These are phyloP conservation scores for Drosophila melanogaster DNA, from an alignment of 1,140 invertebrate genomes.

Conservation along the genomic window DNA sequence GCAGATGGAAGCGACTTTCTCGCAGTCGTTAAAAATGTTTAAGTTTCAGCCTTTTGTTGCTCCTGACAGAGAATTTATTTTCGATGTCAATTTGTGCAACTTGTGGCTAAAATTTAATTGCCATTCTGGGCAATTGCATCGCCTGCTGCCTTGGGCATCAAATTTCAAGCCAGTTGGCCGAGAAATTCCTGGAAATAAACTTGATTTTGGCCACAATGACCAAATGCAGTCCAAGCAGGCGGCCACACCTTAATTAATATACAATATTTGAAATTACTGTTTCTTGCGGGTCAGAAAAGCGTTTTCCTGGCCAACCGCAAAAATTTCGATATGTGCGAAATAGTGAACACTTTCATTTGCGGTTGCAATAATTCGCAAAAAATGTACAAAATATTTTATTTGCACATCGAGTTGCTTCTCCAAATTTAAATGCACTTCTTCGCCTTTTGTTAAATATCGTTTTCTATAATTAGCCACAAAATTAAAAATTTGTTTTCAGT, in stretches of 20 bases:
- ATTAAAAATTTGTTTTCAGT: too few relatives aligned
- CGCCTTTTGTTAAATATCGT: background rate
- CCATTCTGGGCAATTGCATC: conserved; percentile 17
- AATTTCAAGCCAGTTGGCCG: conserved; percentile 13
- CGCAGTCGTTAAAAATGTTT: conserved; percentile 57
- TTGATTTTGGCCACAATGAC: conserved; percentile 5
- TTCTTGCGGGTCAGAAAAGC: conserved; percentile 7
- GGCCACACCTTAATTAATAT: conserved; percentile 30
- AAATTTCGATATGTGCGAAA: conserved; percentile 23
- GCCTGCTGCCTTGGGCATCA: conserved; percentile 16
- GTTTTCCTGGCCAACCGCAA: conserved; percentile 48
- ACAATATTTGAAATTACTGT: conserved; percentile 26
- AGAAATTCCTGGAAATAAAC: conserved; percentile 4
- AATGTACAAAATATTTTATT: background rate
- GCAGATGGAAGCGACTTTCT: conserved; percentile 10
- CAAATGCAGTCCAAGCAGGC: background rate
- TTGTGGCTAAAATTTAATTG: conserved; percentile 44
- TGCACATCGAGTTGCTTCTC: conserved; percentile 1
- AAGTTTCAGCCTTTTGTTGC: conserved; percentile 32
- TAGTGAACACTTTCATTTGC: conserved; percentile 61
- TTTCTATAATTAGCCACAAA: too few relatives aligned
- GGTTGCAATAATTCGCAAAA: conserved; percentile 26
- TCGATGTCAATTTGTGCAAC: conserved; percentile 46
- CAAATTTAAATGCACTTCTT: background rate
- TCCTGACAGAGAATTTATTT: conserved; percentile 49